Percentiles rank a stretch among this genome's conserved stretches.
phyloP scores from a whole-genome alignment of 1,140 invertebrate species.

The Cyrtorhinus lividipennis region DNA sequence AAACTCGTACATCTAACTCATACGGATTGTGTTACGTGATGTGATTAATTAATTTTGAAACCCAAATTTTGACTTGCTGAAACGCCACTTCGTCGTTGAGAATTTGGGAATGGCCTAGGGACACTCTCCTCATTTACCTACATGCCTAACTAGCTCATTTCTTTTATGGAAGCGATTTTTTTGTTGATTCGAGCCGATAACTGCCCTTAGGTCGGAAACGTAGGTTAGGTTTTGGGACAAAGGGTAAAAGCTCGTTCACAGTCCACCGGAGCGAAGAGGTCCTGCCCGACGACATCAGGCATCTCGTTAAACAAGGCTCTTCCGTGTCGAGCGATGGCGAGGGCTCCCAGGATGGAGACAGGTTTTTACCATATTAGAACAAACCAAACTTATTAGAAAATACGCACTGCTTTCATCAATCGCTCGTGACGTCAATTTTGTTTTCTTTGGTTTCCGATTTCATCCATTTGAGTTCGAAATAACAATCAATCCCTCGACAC shows the following conservation, averaged over 20 bases:
- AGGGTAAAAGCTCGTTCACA: slow-evolving; percentile 85
- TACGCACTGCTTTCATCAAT: background rate
- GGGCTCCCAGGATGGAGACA: slow-evolving; percentile 64
- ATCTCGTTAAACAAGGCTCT: slow-evolving; percentile 61
- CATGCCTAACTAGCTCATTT: too few relatives aligned
- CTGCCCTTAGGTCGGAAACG: slow-evolving; percentile 75
- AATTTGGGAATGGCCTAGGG: too few relatives aligned
- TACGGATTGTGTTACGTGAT: too few relatives aligned
- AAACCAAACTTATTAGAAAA: slow-evolving; percentile 23
- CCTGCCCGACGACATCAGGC: slow-evolving; percentile 66
- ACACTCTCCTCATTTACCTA: too few relatives aligned
- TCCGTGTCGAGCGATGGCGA: slow-evolving; percentile 87
- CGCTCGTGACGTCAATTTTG: background rate
- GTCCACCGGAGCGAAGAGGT: slow-evolving; percentile 92
- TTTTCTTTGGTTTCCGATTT: background rate
- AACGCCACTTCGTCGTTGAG: too few relatives aligned
- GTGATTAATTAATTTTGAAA: too few relatives aligned
- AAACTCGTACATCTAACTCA: too few relatives aligned
- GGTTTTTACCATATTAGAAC: slow-evolving; percentile 36
- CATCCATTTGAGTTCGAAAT: too few relatives aligned
- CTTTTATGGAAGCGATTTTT: too few relatives aligned
- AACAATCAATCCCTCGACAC: background rate
- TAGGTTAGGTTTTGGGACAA: slow-evolving; percentile 87
- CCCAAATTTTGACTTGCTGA: too few relatives aligned
- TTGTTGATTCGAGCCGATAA: too few relatives aligned